Percentiles rank a stretch among this genome's conserved stretches.
phyloP scores from a whole-genome alignment of 2,888 invertebrate species.

The Megalurothrips usitatus region DNA sequence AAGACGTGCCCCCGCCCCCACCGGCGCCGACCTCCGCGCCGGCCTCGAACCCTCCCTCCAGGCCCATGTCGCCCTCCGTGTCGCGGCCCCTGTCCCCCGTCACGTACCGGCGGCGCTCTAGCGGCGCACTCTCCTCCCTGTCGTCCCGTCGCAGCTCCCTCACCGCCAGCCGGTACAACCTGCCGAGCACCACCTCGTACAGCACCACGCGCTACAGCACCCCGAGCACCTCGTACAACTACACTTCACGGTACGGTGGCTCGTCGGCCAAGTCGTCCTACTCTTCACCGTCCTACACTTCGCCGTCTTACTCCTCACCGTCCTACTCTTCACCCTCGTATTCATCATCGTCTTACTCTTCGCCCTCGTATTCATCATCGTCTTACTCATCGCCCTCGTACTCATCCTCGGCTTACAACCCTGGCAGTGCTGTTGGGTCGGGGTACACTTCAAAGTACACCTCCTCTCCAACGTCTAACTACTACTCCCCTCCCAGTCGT shows the following conservation, averaged over 20 bases:
- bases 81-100: neutral
- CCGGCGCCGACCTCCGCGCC: too few relatives aligned
- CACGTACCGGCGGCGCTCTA: neutral
- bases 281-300: neutral
- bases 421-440: neutral
- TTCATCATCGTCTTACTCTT: neutral
- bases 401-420: neutral
- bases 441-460: neutral
- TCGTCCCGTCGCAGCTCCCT: neutral
- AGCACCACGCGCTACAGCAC: neutral
- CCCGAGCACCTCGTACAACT: neutral
- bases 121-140: neutral
- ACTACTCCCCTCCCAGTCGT: neutral
- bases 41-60: neutral
- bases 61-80: neutral
- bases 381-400: neutral
- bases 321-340: neutral
- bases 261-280: neutral
- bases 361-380: neutral
- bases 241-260: neutral
- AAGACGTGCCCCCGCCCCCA: neutral
- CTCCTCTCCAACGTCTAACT: neutral
- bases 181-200: neutral
- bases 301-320: neutral
- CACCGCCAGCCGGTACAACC: neutral